These are phyloP conservation scores for Chelon labrosus DNA, from an alignment of 2,797 vertebrate species.

Conservation along the genomic window DNA sequence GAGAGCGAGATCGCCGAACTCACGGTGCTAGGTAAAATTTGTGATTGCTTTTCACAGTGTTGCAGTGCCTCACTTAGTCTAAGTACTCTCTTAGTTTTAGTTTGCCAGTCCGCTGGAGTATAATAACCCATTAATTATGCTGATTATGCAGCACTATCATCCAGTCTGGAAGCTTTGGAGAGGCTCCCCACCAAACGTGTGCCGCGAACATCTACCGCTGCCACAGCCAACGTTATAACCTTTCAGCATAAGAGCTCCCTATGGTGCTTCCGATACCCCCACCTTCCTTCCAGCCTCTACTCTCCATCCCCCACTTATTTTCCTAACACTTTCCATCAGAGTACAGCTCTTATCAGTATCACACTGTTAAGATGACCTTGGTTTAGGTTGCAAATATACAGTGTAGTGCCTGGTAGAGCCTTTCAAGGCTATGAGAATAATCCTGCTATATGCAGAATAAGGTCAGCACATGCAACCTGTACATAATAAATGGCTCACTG, in stretches of 20 bases:
- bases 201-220: conserved; percentile 25
- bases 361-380: conserved; percentile 67
- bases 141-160: conserved; percentile 50
- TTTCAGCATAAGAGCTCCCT: conserved; percentile 51
- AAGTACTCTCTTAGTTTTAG: conserved; percentile 40
- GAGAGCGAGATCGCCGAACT: conserved; percentile 95
- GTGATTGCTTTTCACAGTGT: conserved; percentile 25
- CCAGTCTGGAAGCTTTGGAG: conserved; percentile 48
- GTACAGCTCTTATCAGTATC: conserved; percentile 70
- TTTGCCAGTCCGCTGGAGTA: conserved; percentile 28
- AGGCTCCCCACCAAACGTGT: conserved; percentile 32
- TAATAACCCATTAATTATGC: conserved; percentile 65
- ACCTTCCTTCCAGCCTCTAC: conserved; percentile 30
- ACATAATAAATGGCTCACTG: conserved; percentile 30
- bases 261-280: conserved; percentile 36
- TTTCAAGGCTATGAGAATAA: conserved; percentile 69
- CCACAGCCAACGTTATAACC: conserved; percentile 35
- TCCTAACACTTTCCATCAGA: conserved; percentile 69
- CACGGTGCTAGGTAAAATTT: conserved; percentile 91
- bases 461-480: conserved; percentile 33
- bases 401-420: conserved; percentile 43
- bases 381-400: conserved; percentile 50
- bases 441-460: conserved; percentile 49
- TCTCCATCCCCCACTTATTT: conserved; percentile 51
- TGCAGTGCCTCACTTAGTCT: conserved; percentile 43